Conservation (phyloP, 2,888 invertebrate species). For the Drosophila formosana region DNA sequence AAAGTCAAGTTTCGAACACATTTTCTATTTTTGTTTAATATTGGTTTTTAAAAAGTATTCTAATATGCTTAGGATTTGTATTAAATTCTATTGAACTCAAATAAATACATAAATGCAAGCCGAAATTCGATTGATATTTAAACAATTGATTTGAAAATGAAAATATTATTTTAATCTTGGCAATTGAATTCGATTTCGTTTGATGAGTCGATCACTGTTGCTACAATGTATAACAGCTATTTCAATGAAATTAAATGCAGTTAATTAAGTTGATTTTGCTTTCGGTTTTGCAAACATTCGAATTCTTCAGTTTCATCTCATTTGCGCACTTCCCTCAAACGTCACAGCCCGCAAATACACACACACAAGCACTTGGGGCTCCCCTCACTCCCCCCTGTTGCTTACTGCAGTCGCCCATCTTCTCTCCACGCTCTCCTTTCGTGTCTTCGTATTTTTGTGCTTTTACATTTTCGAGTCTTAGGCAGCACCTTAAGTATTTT, state of each 20-base stretch:
- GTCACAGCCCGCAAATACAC: conserved; percentile 18
- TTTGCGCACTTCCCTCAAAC: conserved; percentile 42
- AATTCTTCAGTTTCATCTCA: conserved; percentile 20
- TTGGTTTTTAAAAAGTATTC: no score
- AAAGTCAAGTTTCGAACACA: no score
- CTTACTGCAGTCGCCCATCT: conserved; percentile 16
- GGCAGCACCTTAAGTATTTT: neutral
- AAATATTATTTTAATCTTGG: neutral
- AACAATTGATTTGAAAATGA: neutral
- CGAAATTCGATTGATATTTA: no score
- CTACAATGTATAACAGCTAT: neutral
- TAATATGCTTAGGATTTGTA: no score
- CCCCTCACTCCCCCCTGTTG: neutral
- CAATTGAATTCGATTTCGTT: neutral
- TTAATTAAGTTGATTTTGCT: conserved; percentile 27
- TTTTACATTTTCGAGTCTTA: neutral
- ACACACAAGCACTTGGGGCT: neutral
- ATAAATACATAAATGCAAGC: no score
- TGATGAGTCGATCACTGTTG: neutral
- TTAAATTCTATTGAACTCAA: no score
- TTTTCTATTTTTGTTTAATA: no score
- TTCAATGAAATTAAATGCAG: conserved; percentile 1
- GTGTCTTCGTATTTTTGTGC: neutral
- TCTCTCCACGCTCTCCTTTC: neutral
- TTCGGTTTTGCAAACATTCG: conserved; percentile 18